Percentiles rank a stretch among this genome's conserved stretches.
These are phyloP conservation scores for Pogonocichla stellata DNA, from an alignment of 2,113 vertebrate genomes.

Conservation along the genomic window DNA sequence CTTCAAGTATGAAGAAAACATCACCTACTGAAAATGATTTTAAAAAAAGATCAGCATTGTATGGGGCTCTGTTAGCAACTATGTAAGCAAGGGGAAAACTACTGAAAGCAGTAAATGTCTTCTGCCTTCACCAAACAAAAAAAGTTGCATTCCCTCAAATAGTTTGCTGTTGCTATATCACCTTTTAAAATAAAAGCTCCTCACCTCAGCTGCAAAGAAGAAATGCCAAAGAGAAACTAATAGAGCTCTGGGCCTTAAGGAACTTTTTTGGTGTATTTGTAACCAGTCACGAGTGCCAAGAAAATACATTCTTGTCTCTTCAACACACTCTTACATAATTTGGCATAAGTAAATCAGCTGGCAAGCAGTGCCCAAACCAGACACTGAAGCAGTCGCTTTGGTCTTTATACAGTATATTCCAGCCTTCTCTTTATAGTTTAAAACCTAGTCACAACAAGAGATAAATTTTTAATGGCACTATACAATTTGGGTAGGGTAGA, in stretches of 20 bases:
- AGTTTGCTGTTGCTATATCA: background rate
- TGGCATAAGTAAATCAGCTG: conserved; percentile 12
- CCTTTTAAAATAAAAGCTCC: background rate
- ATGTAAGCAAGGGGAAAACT: background rate
- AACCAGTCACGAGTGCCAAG: background rate
- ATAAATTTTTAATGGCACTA: conserved; percentile 5
- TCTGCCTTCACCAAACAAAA: background rate
- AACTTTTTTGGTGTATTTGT: background rate
- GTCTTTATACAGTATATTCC: background rate
- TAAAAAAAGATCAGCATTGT: background rate
- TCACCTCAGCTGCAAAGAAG: background rate
- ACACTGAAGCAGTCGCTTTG: background rate
- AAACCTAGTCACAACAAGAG: background rate
- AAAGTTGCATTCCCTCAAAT: background rate
- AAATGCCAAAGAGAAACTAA: background rate
- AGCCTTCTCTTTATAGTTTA: conserved; percentile 6
- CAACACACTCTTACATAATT: background rate
- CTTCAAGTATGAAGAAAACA: background rate
- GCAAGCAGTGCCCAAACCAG: background rate
- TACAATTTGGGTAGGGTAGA: background rate
- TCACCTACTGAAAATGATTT: background rate
- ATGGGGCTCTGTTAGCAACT: background rate
- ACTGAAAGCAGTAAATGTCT: background rate
- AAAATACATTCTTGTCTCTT: background rate
- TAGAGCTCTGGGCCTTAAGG: background rate